phyloP scores from a whole-genome alignment of 2,797 vertebrate genomes.

The Anableps anableps region DNA sequence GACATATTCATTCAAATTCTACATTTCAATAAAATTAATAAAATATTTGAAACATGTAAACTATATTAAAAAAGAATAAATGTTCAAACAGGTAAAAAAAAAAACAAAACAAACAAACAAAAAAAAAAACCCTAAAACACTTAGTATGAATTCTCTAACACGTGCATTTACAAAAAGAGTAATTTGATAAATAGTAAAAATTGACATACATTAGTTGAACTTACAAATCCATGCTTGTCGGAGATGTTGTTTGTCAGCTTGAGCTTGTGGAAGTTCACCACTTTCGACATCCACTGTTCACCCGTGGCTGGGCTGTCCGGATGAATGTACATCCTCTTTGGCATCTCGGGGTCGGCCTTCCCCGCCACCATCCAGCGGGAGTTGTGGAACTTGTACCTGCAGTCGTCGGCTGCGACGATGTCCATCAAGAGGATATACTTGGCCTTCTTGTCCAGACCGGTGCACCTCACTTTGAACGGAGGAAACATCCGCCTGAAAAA shows the following conservation, averaged over 20 bases:
- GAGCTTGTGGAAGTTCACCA: constrained; percentile 99
- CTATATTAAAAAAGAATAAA: background rate
- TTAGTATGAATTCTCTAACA: background rate
- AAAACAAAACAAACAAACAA: too few relatives aligned
- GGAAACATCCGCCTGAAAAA: constrained; percentile 94
- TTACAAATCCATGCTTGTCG: constrained; percentile 99
- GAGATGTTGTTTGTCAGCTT: constrained; percentile 99
- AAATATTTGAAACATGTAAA: background rate
- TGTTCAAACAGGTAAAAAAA: background rate
- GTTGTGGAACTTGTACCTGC: constrained; percentile 99
- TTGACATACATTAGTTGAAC: constrained; percentile 83
- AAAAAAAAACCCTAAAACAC: too few relatives aligned
- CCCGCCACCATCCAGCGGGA: constrained; percentile 99
- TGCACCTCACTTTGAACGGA: constrained; percentile 98
- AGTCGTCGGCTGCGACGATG: constrained; percentile 98
- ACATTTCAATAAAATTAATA: background rate
- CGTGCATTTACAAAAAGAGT: constrained; percentile 19
- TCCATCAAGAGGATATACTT: constrained; percentile 99
- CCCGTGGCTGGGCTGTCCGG: constrained; percentile 97
- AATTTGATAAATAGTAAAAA: constrained; percentile 72
- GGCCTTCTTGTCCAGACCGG: constrained; percentile 98
- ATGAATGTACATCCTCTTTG: constrained; percentile 99
- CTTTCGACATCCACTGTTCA: constrained; percentile 99
- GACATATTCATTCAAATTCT: background rate
- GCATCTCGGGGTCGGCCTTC: constrained; percentile 99